These are phyloP conservation scores for Solea senegalensis DNA, from an alignment of 2,113 vertebrate genomes.

Conservation along the genomic window DNA sequence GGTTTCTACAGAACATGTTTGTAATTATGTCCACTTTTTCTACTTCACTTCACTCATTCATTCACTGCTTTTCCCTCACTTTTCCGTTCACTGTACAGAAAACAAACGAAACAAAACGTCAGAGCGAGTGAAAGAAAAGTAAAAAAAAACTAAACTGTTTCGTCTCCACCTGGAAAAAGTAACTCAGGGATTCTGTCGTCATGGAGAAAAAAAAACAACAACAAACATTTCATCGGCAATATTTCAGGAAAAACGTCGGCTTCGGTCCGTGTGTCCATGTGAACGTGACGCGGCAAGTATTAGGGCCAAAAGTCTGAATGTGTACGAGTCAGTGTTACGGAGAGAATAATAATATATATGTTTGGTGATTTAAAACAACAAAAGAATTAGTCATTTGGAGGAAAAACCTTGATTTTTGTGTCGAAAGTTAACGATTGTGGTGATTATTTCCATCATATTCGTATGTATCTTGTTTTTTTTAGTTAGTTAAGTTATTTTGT, in stretches of 20 bases:
- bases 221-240: conserved; percentile 2
- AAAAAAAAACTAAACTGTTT: conserved; percentile 24
- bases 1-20: conserved; percentile 66
- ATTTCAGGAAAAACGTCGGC: no score
- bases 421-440: no score
- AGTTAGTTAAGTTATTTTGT: no score
- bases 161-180: conserved; percentile 33
- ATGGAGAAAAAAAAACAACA: neutral
- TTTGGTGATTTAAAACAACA: no score
- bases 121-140: neutral
- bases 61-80: neutral
- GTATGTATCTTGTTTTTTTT: no score
- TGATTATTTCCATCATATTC: no score
- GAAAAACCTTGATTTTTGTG: no score
- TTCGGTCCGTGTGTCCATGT: neutral
- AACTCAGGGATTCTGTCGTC: conserved; percentile 73
- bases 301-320: neutral
- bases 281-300: neutral
- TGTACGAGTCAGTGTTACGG: no score
- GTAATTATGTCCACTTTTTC: conserved; percentile 60
- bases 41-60: conserved; percentile 43
- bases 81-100: conserved; percentile 43
- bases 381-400: no score
- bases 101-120: conserved; percentile 36
- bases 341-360: no score